These are phyloP conservation scores for Cheilosia scutellata DNA, from an alignment of 2,888 invertebrate genomes.

Conservation along the genomic window DNA sequence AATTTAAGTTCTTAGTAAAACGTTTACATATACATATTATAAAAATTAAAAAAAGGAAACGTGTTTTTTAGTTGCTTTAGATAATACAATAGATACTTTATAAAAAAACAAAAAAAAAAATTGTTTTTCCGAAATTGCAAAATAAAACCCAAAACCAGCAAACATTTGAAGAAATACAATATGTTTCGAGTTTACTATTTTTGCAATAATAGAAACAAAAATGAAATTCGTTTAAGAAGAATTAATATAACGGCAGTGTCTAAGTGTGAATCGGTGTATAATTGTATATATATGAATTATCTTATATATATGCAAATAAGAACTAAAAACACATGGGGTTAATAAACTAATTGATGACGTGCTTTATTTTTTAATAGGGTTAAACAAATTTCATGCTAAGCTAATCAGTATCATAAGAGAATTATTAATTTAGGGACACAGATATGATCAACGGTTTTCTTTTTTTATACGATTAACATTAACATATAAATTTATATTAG, in stretches of 20 bases:
- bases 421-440: constrained; percentile 29
- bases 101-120: constrained; percentile 19
- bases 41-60: constrained; percentile 4
- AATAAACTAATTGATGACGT: constrained; percentile 70
- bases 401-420: constrained; percentile 63
- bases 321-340: constrained; percentile 53
- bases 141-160: constrained; percentile 34
- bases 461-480: constrained; percentile 71
- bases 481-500: constrained; percentile 46
- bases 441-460: constrained; percentile 66
- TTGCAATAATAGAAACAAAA: constrained; percentile 50
- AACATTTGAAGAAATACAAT: constrained; percentile 53
- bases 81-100: not conserved
- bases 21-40: constrained; percentile 44
- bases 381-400: constrained; percentile 68
- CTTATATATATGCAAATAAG: constrained; percentile 47
- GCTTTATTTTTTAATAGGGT: constrained; percentile 73
- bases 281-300: constrained; percentile 63
- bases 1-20: constrained; percentile 64
- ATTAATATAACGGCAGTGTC: constrained; percentile 33
- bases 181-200: constrained; percentile 64
- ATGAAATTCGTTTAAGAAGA: constrained; percentile 52
- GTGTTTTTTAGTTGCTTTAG: constrained; percentile 41
- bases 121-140: constrained; percentile 17
- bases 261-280: constrained; percentile 50